Conservation (phyloP, 2,113 vertebrate genomes). For the Hippocampus zosterae region DNA sequence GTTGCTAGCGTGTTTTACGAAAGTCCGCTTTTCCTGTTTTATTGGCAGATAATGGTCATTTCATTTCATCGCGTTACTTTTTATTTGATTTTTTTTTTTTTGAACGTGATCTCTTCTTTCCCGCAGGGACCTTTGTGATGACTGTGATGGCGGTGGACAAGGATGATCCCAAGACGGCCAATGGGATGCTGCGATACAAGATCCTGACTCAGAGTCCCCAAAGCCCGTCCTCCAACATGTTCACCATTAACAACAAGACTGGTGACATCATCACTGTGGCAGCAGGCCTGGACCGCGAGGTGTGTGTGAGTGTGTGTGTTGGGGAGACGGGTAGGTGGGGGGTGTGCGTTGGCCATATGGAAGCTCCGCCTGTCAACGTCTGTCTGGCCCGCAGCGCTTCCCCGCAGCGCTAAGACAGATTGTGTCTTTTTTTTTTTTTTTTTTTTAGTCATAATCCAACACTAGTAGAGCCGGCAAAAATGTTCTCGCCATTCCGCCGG, state of each 20-base stretch:
- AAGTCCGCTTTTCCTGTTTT: no score
- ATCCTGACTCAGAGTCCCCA: conserved; percentile 92
- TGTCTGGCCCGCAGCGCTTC: conserved; percentile 20
- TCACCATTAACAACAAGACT: conserved; percentile 97
- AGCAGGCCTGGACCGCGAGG: conserved; percentile 94
- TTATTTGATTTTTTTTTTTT: no score
- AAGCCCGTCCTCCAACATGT: conserved; percentile 93
- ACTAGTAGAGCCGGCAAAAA: conserved; percentile 7
- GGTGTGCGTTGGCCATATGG: conserved; percentile 11
- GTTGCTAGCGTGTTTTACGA: no score
- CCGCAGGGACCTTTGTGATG: conserved; percentile 91
- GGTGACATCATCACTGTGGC: conserved; percentile 95
- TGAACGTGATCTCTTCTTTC: not conserved
- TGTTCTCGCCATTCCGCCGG: not conserved
- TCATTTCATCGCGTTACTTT: no score
- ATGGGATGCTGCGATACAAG: conserved; percentile 94
- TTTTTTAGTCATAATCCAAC: not conserved
- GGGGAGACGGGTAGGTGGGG: not conserved
- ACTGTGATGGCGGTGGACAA: conserved; percentile 91
- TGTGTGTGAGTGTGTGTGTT: conserved; percentile 50
- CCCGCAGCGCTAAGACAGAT: conserved; percentile 11
- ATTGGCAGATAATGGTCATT: not conserved
- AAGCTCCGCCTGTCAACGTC: conserved; percentile 19
- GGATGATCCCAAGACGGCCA: conserved; percentile 87
- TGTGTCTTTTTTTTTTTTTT: conserved; percentile 1